Evolutionary conservation across 2,888 invertebrate genomes (phyloP).

Genomic region (Andrena bicolor): DNA sequence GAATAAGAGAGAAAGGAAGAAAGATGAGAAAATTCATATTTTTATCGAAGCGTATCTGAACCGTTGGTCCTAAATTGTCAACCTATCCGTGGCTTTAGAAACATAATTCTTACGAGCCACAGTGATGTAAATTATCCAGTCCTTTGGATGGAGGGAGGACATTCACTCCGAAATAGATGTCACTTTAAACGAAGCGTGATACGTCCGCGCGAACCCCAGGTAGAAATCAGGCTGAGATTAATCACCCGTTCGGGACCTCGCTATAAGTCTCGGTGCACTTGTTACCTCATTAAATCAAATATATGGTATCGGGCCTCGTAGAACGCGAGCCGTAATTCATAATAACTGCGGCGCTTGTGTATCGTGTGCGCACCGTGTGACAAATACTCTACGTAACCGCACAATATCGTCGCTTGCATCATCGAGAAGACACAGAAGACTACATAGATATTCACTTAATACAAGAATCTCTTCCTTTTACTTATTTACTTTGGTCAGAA

Average conservation of each 20-base stretch:
- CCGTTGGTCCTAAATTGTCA: too few species aligned
- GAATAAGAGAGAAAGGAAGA: too few species aligned
- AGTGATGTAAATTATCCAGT: not conserved
- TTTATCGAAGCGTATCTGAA: too few species aligned
- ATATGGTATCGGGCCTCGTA: conserved; percentile 36
- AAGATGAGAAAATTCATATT: too few species aligned
- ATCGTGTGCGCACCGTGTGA: conserved; percentile 31
- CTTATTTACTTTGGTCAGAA: not conserved
- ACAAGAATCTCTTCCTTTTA: not conserved
- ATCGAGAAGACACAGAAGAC: not conserved
- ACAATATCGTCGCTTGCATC: not conserved
- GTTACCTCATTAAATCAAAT: conserved; percentile 61
- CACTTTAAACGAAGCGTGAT: conserved; percentile 33
- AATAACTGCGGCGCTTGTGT: conserved; percentile 31
- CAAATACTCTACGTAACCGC: conserved; percentile 33
- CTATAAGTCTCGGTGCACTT: conserved; percentile 47
- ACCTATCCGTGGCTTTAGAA: not conserved
- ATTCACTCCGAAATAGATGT: conserved; percentile 35
- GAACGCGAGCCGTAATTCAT: conserved; percentile 50
- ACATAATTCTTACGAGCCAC: not conserved
- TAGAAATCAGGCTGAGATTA: conserved; percentile 56
- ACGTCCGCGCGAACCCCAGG: conserved; percentile 31
- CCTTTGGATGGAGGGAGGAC: not conserved
- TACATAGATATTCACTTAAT: not conserved
- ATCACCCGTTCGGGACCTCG: conserved; percentile 43